Conservation (phyloP, 2,113 vertebrate species). For the Chroicocephalus ridibundus region DNA sequence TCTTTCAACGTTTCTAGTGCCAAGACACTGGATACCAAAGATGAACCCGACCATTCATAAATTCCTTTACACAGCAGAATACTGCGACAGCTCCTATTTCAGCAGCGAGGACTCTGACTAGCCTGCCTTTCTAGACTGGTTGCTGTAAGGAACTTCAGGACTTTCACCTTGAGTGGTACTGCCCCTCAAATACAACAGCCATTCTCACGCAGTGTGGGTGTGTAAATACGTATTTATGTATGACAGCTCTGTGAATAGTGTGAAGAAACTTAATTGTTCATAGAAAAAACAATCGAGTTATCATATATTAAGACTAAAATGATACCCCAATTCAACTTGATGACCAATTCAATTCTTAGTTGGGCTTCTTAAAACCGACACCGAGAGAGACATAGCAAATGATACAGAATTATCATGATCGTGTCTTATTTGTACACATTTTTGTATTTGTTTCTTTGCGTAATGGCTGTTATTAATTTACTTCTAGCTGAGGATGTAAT, state of each 20-base stretch:
- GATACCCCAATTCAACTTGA: not conserved
- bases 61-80: conserved; percentile 91
- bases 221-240: conserved; percentile 55
- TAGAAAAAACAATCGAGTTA: not conserved
- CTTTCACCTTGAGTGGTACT: not conserved
- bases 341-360: not conserved
- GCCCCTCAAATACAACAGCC: not conserved
- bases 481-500: not conserved
- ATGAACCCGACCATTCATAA: conserved; percentile 89
- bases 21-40: conserved; percentile 92
- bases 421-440: not conserved
- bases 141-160: not conserved
- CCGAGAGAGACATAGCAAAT: not conserved
- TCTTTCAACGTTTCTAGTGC: conserved; percentile 91
- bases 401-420: not conserved
- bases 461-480: not conserved
- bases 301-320: not conserved
- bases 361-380: not conserved
- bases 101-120: conserved; percentile 95
- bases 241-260: not conserved
- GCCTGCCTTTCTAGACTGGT: not conserved
- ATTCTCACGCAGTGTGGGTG: not conserved
- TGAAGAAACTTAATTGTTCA: not conserved
- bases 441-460: not conserved
- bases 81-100: conserved; percentile 94